phyloP scores from a whole-genome alignment of 2,888 invertebrate species.

The Pristionchus exspectatus region DNA sequence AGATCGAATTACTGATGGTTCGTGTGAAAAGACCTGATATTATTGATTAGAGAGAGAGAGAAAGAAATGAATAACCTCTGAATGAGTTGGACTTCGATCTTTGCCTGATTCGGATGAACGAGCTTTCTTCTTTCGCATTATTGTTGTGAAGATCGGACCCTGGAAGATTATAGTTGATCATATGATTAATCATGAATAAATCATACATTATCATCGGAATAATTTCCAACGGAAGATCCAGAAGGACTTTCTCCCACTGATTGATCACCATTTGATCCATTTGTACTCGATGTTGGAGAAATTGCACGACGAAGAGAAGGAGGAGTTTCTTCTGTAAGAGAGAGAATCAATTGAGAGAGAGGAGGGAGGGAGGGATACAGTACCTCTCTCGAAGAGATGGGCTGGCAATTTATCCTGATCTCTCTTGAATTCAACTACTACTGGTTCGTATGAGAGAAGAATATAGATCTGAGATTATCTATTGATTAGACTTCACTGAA shows the following conservation, averaged over 20 bases:
- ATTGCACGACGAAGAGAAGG: slow-evolving; percentile 43
- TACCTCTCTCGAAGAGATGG: slow-evolving; percentile 71
- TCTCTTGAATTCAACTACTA: slow-evolving; percentile 75
- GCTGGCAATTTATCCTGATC: slow-evolving; percentile 60
- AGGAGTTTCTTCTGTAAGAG: slow-evolving; percentile 23
- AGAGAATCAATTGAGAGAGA: not conserved
- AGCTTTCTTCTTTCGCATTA: slow-evolving; percentile 52
- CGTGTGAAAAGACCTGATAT: slow-evolving; percentile 18
- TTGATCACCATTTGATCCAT: slow-evolving; percentile 25
- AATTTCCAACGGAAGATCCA: not conserved
- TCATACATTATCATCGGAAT: slow-evolving; percentile 49
- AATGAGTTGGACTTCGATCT: slow-evolving; percentile 44
- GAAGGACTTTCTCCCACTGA: slow-evolving; percentile 29
- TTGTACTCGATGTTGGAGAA: slow-evolving; percentile 31
- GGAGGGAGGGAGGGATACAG: not conserved
- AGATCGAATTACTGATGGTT: slow-evolving; percentile 42
- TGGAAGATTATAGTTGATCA: not conserved
- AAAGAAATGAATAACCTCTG: slow-evolving; percentile 4
- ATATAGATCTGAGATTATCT: slow-evolving; percentile 71
- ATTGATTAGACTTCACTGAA: not conserved
- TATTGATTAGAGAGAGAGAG: not conserved
- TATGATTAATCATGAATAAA: not conserved
- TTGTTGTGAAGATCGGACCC: slow-evolving; percentile 54
- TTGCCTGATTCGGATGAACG: not conserved
- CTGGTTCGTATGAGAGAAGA: slow-evolving; percentile 77